phyloP scores from a whole-genome alignment of 2,797 vertebrate genomes.

The Erpetoichthys calabaricus region DNA sequence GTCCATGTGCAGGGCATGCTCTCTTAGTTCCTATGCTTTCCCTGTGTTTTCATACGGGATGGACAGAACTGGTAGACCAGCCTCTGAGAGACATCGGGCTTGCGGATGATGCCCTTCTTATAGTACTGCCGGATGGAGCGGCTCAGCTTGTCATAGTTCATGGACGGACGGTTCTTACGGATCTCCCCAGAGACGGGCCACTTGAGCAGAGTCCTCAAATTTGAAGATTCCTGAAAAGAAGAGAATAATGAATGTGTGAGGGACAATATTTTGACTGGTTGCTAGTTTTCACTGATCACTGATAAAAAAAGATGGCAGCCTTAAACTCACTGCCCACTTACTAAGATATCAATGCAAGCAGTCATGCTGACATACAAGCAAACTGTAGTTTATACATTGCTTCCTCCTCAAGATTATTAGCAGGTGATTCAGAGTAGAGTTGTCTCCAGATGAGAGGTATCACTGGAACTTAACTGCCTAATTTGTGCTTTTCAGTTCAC shows the following conservation, averaged over 20 bases:
- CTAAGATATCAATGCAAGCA: too few species aligned
- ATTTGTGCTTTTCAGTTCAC: too few species aligned
- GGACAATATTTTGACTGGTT: neutral
- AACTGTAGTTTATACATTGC: too few species aligned
- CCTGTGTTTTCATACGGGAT: slow-evolving; percentile 61
- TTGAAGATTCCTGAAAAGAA: slow-evolving; percentile 78
- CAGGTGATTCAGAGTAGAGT: too few species aligned
- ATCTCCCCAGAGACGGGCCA: slow-evolving; percentile 90
- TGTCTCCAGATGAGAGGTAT: too few species aligned
- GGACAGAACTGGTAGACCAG: slow-evolving; percentile 96
- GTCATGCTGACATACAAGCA: too few species aligned
- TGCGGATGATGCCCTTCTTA: slow-evolving; percentile 97
- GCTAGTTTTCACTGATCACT: neutral
- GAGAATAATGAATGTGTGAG: too few species aligned
- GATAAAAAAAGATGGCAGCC: neutral
- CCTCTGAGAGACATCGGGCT: slow-evolving; percentile 90
- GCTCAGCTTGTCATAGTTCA: slow-evolving; percentile 98
- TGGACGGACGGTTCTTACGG: slow-evolving; percentile 89
- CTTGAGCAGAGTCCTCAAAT: slow-evolving; percentile 95
- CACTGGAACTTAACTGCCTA: too few species aligned
- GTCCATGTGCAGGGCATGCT: too few species aligned
- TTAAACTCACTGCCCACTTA: neutral
- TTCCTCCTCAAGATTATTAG: too few species aligned
- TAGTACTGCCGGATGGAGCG: slow-evolving; percentile 98
- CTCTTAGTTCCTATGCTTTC: too few species aligned